Percentiles rank a stretch among this genome's conserved stretches.
phyloP scores from a whole-genome alignment of 2,888 invertebrate species.

The Noctua fimbriata region DNA sequence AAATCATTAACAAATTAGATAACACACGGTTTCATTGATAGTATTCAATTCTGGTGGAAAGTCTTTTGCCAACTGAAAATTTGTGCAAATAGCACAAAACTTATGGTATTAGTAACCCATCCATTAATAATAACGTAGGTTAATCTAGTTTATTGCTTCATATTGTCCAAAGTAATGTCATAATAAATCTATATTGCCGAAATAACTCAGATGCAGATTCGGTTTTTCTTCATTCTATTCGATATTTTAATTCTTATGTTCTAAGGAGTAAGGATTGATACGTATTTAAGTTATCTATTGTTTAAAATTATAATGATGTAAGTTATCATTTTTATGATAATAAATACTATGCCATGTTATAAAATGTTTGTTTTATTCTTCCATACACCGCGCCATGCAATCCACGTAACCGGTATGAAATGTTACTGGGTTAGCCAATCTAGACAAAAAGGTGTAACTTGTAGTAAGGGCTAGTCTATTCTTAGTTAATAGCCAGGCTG shows the following conservation, averaged over 20 bases:
- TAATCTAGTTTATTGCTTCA: conserved; percentile 48
- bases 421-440: conserved; percentile 14
- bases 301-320: conserved; percentile 56
- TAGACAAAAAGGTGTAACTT: conserved; percentile 36
- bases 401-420: conserved; percentile 4
- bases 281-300: conserved; percentile 53
- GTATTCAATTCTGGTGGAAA: not conserved
- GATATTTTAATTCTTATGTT: conserved; percentile 1
- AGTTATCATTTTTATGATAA: conserved; percentile 76
- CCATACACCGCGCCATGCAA: not conserved
- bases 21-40: not conserved
- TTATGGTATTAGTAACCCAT: conserved; percentile 21
- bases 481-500: conserved; percentile 37
- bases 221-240: conserved; percentile 18
- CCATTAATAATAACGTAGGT: conserved; percentile 37
- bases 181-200: conserved; percentile 75
- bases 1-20: not conserved
- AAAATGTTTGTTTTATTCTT: conserved; percentile 41
- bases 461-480: conserved; percentile 11
- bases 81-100: not conserved
- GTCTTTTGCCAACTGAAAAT: not conserved
- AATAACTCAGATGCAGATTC: conserved; percentile 8
- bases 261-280: conserved; percentile 31
- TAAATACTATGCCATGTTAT: conserved; percentile 86
- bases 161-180: conserved; percentile 86